Evolutionary conservation across 2,797 vertebrate species (phyloP), one percentile per base, ranked within the genome.

Genomic region (Amblyraja radiata): DNA sequence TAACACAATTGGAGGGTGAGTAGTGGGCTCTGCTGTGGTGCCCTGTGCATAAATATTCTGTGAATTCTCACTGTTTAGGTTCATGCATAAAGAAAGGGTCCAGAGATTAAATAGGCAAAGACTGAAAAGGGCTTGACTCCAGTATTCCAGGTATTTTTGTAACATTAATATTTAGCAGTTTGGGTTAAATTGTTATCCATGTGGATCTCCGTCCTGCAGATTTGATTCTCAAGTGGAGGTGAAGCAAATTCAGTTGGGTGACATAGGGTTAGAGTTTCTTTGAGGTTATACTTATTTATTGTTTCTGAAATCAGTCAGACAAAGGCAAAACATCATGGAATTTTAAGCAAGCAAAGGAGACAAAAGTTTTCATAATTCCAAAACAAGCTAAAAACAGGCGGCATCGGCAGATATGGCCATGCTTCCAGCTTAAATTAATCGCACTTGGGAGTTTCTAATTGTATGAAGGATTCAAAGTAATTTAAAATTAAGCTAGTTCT

Each of bases 1-100:
- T 94, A 99, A 97, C 94, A 97, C 98, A 93, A 98, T 99, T 6
- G 99, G 99, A 97, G 99, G 98, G 99, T 99, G 96, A 97, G 97
- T 97, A 94, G 68, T 3, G 46, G 4, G 36, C 39, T 90, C n/a
- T 90, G 36, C 23, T 91, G 65, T 91, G 90, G 36, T 28, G 13
- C 36, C 36, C 36, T 74, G 18, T 39, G 3, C 8, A 1, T 21
- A 54, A 92, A 74, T 92, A 14, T 79, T 25, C 25, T 83, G 18
- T 7, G 10, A 68, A 73, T 32, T 0, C 25, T 39, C 61, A 21
- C 28, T 86, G 58, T 14, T 23, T 68, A 65, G 58, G 10, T 11
- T 63, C 23, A 86, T 86, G 13, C n/a, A 65, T 21, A 18, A 68
- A 1, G 5, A 32, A 88, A 18, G 32, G 61, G n/a, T 16, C 25